Base-by-base conservation (phyloP, 2,888 invertebrate genomes). In the Lucinisca nassula region DNA sequence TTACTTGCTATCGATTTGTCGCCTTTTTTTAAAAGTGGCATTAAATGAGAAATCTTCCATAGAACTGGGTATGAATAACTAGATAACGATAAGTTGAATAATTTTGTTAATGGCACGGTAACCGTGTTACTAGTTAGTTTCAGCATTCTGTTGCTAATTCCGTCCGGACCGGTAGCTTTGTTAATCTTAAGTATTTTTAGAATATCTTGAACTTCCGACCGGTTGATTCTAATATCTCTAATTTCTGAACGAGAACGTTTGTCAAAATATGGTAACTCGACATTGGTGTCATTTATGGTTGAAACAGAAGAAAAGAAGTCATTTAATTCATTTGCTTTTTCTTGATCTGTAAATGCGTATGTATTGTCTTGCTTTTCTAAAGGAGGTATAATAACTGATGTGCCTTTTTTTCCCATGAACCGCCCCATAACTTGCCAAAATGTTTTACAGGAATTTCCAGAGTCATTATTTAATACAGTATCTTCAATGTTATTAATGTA, bases 101-200 rank as follows among this genome's bases (percentile, higher is more conserved):
- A 30, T 72, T 72, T 6, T 10, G n/a, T 2, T n/a, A 73, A 24
- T 6, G 73, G 35, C 2, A 10, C 12, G 24, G 17, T 10, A 40
- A 27, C 40, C 17, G 24, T 40, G 17, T 14, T 45, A 27, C n/a
- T 0, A n/a, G 27, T 58, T 32, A 27, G 4, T 45, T 49, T 58
- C 8, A 79, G 24, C 72, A 79, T 79, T 72, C 38, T 70, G 35
- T 79, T 30, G 32, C 79, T 79, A 12, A 79, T 72, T 3, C 30
- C 12, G 72, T 79, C 79, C 3, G 70, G 79, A 24, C 49, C 79
- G 0, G 30, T 35, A 1, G 72, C 79, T 24, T 79, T 79, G 35
- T 79, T 51, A 24, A 49, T 3, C 27, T 72, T 35, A 3, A 79
- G 70, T 21, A 30, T 72, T 27, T 30, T 40, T n/a, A n/a, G n/a